phyloP scores from a whole-genome alignment of 2,888 invertebrate species.

The Eupithecia exiguata region DNA sequence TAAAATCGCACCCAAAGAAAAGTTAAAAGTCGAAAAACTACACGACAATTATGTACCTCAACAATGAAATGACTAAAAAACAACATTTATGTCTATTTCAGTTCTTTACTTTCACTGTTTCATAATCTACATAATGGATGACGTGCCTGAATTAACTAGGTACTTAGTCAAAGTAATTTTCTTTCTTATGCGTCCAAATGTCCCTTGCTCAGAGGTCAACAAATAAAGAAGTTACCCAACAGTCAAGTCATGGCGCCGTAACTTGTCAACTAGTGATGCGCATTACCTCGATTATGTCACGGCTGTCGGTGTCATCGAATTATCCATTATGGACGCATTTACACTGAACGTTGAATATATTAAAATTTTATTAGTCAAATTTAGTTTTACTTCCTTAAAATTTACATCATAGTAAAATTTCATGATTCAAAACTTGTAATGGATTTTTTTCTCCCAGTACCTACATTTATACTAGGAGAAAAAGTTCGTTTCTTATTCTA shows the following conservation, averaged over 20 bases:
- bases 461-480: too few species aligned
- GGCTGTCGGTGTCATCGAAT: conserved; percentile 60
- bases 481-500: too few species aligned
- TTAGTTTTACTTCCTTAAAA: too few species aligned
- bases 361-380: too few species aligned
- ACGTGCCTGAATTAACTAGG: neutral
- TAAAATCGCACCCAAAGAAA: neutral
- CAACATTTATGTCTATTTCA: neutral
- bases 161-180: conserved; percentile 4
- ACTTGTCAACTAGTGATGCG: conserved; percentile 57
- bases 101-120: neutral
- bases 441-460: too few species aligned
- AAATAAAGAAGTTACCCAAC: conserved; percentile 47
- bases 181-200: conserved; percentile 12
- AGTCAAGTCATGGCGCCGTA: conserved; percentile 57
- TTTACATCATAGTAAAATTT: too few species aligned
- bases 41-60: neutral
- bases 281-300: conserved; percentile 60
- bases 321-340: conserved; percentile 34
- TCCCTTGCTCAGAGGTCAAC: conserved; percentile 54
- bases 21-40: neutral
- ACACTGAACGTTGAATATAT: neutral
- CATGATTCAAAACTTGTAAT: too few species aligned
- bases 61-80: neutral
- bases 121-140: neutral